phyloP scores from a whole-genome alignment of 1,140 invertebrate genomes.

The Brachionus rubens region DNA sequence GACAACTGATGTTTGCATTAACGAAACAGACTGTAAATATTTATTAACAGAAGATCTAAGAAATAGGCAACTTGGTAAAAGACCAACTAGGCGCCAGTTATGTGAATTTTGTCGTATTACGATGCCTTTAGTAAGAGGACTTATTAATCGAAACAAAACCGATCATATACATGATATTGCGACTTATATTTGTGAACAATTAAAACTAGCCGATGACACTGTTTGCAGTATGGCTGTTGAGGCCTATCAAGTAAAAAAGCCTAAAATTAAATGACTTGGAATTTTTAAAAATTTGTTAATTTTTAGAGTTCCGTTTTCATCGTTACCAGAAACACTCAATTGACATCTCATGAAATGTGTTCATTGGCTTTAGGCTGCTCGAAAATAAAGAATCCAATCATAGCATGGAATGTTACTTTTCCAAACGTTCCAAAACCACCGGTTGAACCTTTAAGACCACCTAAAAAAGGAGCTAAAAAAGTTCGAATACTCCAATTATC shows the following conservation, averaged over 20 bases:
- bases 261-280: neutral
- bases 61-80: neutral
- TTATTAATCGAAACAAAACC: constrained; percentile 39
- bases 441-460: constrained; percentile 5
- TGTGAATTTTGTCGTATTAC: constrained; percentile 39
- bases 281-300: neutral
- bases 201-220: constrained; percentile 31
- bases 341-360: constrained; percentile 26
- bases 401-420: constrained; percentile 36
- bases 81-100: neutral
- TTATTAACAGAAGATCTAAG: constrained; percentile 12
- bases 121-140: constrained; percentile 9
- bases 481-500: constrained; percentile 68
- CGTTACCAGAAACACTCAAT: constrained; percentile 18
- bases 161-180: constrained; percentile 35
- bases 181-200: neutral
- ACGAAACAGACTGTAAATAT: constrained; percentile 21
- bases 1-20: neutral
- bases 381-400: constrained; percentile 26
- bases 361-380: constrained; percentile 22
- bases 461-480: neutral
- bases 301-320: constrained; percentile 1
- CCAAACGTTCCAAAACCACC: constrained; percentile 21
- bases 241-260: constrained; percentile 13
- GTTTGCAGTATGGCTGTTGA: constrained; percentile 26